Percentiles rank a stretch among this genome's conserved stretches.
phyloP scores from a whole-genome alignment of 2,113 vertebrate genomes.

The Suncus etruscus region DNA sequence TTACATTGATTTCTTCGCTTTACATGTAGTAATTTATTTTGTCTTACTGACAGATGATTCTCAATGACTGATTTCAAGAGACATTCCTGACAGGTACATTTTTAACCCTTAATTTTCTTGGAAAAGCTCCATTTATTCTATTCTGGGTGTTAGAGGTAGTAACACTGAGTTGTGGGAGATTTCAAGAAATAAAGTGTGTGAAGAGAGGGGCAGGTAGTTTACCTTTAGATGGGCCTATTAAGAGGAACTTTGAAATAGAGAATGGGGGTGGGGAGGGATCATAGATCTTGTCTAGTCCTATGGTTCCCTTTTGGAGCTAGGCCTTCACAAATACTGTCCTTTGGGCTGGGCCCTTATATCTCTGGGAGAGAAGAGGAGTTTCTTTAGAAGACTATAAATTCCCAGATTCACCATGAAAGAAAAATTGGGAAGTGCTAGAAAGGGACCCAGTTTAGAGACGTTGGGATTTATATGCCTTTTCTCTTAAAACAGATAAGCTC shows the following conservation, averaged over 20 bases:
- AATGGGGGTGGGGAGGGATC: accelerated
- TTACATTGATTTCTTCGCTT: slow-evolving; percentile 77
- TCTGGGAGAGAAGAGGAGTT: neutral
- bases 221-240: neutral
- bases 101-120: slow-evolving; percentile 83
- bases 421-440: neutral
- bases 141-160: neutral
- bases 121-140: slow-evolving; percentile 63
- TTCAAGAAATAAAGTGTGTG: neutral
- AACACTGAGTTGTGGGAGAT: accelerated
- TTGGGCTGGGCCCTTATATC: too few relatives aligned
- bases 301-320: too few relatives aligned
- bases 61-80: slow-evolving; percentile 86
- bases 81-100: slow-evolving; percentile 86
- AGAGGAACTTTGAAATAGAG: neutral
- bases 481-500: neutral
- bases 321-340: neutral
- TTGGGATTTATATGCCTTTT: neutral
- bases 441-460: neutral
- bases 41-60: slow-evolving; percentile 89
- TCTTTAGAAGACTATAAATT: slow-evolving; percentile 25
- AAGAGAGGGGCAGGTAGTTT: accelerated
- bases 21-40: slow-evolving; percentile 87
- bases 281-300: neutral
- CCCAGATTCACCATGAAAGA: neutral